Evolutionary conservation across 2,113 vertebrate genomes (phyloP).

Genomic region (Thinocorus orbignyianus): DNA sequence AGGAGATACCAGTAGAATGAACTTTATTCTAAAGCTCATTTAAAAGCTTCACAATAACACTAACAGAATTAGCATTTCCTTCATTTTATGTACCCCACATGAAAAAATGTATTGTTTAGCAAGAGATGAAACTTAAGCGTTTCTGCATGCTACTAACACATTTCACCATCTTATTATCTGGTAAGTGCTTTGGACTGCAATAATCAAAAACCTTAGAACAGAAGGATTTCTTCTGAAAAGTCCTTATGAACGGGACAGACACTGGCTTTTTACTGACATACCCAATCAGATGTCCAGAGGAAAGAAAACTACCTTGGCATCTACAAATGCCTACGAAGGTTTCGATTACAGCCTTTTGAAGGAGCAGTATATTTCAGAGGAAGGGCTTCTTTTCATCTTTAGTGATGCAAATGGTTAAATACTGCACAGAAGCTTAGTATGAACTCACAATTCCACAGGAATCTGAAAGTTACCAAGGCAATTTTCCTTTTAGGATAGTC

Average conservation of each 20-base stretch:
- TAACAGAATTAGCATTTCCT: constrained; percentile 68
- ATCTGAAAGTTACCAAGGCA: constrained; percentile 83
- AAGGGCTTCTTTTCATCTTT: constrained; percentile 66
- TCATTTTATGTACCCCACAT: constrained; percentile 60
- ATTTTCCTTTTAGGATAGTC: constrained; percentile 80
- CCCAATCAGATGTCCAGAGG: constrained; percentile 60
- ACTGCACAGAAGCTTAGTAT: constrained; percentile 78
- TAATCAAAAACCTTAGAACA: constrained; percentile 46
- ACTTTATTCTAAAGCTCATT: constrained; percentile 83
- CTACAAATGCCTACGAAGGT: constrained; percentile 68
- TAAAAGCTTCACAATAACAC: constrained; percentile 74
- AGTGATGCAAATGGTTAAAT: constrained; percentile 70
- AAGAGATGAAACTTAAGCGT: constrained; percentile 63
- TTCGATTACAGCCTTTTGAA: constrained; percentile 58
- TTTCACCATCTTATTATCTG: constrained; percentile 61
- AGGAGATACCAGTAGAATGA: constrained; percentile 68
- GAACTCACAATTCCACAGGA: constrained; percentile 86
- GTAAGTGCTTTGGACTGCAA: constrained; percentile 55
- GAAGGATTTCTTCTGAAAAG: constrained; percentile 52
- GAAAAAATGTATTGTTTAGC: constrained; percentile 68
- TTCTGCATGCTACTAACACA: constrained; percentile 78
- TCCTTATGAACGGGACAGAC: constrained; percentile 47
- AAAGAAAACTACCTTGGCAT: constrained; percentile 81
- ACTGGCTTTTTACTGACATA: constrained; percentile 62
- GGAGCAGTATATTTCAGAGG: constrained; percentile 67